Evolutionary conservation across 2,797 vertebrate species (phyloP).

Genomic region (Tadarida brasiliensis): DNA sequence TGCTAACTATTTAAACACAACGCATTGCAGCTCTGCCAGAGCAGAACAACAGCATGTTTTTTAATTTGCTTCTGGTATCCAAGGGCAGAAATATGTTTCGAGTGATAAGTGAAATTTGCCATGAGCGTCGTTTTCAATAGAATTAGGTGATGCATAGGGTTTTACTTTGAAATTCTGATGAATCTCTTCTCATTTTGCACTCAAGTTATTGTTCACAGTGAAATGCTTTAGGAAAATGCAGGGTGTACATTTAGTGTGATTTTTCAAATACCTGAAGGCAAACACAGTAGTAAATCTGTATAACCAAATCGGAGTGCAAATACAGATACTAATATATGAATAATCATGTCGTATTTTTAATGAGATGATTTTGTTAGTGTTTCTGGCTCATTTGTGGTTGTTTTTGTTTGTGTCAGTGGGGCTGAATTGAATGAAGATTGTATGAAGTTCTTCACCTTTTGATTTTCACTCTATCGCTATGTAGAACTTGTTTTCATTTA

Average conservation of each 20-base stretch:
- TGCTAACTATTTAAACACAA: conserved; percentile 76
- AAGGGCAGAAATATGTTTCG: conserved; percentile 83
- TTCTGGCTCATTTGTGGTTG: conserved; percentile 64
- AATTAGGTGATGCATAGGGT: conserved; percentile 70
- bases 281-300: conserved; percentile 63
- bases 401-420: conserved; percentile 32
- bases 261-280: conserved; percentile 75
- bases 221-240: conserved; percentile 78
- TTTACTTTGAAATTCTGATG: conserved; percentile 83
- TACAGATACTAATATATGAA: conserved; percentile 73
- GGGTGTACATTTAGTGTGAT: conserved; percentile 56
- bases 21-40: conserved; percentile 30
- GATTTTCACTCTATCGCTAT: conserved; percentile 58
- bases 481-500: conserved; percentile 35
- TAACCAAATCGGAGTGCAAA: conserved; percentile 70
- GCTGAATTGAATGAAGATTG: conserved; percentile 53
- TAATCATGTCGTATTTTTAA: conserved; percentile 74
- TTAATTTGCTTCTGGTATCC: conserved; percentile 81
- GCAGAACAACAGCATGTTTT: conserved; percentile 76
- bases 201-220: conserved; percentile 73
- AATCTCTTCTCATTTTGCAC: conserved; percentile 68
- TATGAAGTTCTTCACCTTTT: conserved; percentile 50
- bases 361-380: conserved; percentile 62
- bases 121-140: conserved; percentile 74
- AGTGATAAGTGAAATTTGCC: conserved; percentile 83